phyloP scores from a whole-genome alignment of 2,113 vertebrate species.

The Alethe diademata region DNA sequence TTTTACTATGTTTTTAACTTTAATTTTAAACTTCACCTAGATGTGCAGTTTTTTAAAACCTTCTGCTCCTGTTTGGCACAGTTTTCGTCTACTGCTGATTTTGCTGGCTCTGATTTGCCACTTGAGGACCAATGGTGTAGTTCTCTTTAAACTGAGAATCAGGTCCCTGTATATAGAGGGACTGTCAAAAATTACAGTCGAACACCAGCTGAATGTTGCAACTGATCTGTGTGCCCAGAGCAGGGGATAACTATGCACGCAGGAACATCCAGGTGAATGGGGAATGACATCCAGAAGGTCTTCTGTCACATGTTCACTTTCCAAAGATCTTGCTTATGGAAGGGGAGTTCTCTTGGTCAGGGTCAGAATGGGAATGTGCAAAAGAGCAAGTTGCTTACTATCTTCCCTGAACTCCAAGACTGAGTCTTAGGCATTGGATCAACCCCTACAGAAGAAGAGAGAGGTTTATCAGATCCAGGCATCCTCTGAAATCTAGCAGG shows the following conservation, averaged over 20 bases:
- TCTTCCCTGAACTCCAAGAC: neutral
- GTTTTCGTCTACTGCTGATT: neutral
- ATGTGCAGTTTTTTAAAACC: neutral
- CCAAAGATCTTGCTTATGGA: neutral
- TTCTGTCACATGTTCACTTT: neutral
- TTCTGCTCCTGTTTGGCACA: neutral
- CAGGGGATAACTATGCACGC: fast-evolving
- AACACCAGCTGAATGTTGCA: neutral
- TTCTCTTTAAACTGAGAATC: neutral
- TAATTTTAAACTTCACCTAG: neutral
- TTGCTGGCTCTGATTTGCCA: neutral
- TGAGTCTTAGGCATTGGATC: neutral
- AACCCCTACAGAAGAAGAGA: neutral
- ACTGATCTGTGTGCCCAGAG: neutral
- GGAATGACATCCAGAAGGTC: neutral
- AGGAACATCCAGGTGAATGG: neutral
- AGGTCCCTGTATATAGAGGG: neutral
- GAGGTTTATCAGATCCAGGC: neutral
- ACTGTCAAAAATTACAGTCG: neutral
- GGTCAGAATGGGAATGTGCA: neutral
- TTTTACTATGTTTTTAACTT: neutral
- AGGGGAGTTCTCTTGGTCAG: neutral
- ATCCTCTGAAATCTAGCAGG: neutral
- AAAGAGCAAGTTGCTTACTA: neutral
- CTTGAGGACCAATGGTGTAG: neutral